Evolutionary conservation across 2,113 vertebrate genomes (phyloP).

Genomic region (Dunckerocampus dactyliophorus): DNA sequence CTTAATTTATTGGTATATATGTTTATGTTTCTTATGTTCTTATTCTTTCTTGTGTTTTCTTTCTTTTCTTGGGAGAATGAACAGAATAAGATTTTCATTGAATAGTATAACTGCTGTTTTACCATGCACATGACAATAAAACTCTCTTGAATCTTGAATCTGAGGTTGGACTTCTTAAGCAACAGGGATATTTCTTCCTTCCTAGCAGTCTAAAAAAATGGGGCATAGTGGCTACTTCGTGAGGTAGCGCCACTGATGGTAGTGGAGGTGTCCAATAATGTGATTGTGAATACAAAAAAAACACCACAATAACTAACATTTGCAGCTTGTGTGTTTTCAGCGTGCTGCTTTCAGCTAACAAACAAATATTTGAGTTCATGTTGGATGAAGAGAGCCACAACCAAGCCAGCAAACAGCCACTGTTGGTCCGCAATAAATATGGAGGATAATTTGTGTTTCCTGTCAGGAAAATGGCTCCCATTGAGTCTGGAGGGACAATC

Average conservation of each 20-base stretch:
- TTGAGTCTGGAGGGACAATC: constrained; percentile 62
- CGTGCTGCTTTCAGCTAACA: neutral
- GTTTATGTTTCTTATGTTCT: too few species aligned
- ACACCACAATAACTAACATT: neutral
- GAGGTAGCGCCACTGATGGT: neutral
- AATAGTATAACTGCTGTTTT: too few species aligned
- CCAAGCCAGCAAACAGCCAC: constrained; percentile 35
- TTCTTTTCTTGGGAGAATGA: too few species aligned
- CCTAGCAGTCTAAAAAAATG: too few species aligned
- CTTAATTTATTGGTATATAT: too few species aligned
- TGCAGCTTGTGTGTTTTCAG: neutral
- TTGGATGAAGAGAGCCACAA: constrained; percentile 16
- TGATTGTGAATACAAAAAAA: constrained; percentile 1
- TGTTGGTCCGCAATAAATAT: constrained; percentile 61
- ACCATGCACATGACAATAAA: too few species aligned
- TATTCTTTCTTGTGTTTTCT: too few species aligned
- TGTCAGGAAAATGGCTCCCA: constrained; percentile 63
- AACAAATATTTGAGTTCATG: constrained; percentile 2
- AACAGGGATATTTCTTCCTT: too few species aligned
- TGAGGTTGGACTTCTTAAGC: too few species aligned
- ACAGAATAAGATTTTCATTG: too few species aligned
- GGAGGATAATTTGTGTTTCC: constrained; percentile 64
- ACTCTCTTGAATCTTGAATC: too few species aligned
- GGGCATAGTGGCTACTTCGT: neutral
- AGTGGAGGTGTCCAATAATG: constrained; percentile 2